Evolutionary conservation across 2,113 vertebrate species (phyloP).

Genomic region (Morone saxatilis): DNA sequence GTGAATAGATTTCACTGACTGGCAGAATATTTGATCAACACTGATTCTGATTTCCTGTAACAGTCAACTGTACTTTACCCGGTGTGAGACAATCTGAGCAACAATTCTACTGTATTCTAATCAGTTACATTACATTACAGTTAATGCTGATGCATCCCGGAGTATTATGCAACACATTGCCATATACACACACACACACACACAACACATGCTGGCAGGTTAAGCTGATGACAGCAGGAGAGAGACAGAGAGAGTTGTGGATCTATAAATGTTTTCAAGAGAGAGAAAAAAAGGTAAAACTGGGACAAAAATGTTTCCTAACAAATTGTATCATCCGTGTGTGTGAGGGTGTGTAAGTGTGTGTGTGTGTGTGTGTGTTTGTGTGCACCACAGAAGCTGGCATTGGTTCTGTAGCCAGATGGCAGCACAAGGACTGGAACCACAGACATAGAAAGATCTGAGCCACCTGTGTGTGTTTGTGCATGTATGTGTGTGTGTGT

Average conservation of each 20-base stretch:
- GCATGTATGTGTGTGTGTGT: slow-evolving; percentile 2
- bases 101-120: slow-evolving; percentile 23
- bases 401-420: slow-evolving; percentile 72
- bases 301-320: slow-evolving; percentile 63
- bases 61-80: not conserved
- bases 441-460: slow-evolving; percentile 61
- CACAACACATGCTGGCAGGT: slow-evolving; percentile 45
- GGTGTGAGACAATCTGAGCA: slow-evolving; percentile 12
- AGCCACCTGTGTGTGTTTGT: slow-evolving; percentile 68
- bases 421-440: slow-evolving; percentile 65
- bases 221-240: slow-evolving; percentile 69
- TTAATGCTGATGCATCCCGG: slow-evolving; percentile 28
- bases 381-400: slow-evolving; percentile 56
- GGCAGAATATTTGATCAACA: not conserved
- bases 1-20: slow-evolving; percentile 7
- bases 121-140: slow-evolving; percentile 40
- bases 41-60: slow-evolving; percentile 26
- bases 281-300: slow-evolving; percentile 48
- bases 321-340: slow-evolving; percentile 40
- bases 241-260: slow-evolving; percentile 41
- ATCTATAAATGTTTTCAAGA: slow-evolving; percentile 52
- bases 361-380: slow-evolving; percentile 28
- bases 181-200: slow-evolving; percentile 14
- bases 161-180: slow-evolving; percentile 48
- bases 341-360: slow-evolving; percentile 15